These are phyloP conservation scores for Apodemia hepburni DNA, from an alignment of 2,888 invertebrate genomes.

Conservation along the genomic window DNA sequence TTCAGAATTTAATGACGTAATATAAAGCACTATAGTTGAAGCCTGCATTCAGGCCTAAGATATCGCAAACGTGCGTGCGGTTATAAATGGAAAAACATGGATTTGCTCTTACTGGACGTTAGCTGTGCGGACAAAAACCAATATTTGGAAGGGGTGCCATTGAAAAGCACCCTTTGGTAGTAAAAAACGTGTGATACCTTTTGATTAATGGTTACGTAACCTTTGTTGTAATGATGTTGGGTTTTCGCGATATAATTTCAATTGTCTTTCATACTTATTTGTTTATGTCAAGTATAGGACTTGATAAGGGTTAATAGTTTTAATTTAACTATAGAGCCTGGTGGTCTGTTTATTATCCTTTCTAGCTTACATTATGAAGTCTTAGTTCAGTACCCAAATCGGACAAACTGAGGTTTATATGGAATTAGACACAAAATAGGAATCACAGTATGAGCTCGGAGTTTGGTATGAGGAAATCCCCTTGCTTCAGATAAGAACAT, in stretches of 20 bases:
- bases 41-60: slow-evolving; percentile 51
- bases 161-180: slow-evolving; percentile 67
- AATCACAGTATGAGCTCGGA: no score
- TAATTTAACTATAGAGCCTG: no score
- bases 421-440: no score
- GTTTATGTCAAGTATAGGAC: background rate
- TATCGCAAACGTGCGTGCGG: slow-evolving; percentile 60
- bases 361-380: no score
- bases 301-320: background rate
- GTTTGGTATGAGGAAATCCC: no score
- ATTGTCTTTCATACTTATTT: background rate
- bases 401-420: no score
- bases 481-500: no score
- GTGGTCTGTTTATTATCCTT: no score
- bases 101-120: slow-evolving; percentile 75
- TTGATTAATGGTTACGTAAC: slow-evolving; percentile 64
- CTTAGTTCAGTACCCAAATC: no score
- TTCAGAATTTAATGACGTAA: slow-evolving; percentile 72
- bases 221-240: slow-evolving; percentile 28
- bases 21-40: slow-evolving; percentile 65
- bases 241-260: slow-evolving; percentile 5
- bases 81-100: slow-evolving; percentile 72
- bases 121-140: slow-evolving; percentile 65
- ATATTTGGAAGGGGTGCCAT: slow-evolving; percentile 75
- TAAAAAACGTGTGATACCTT: slow-evolving; percentile 68